Percentiles rank a stretch among this genome's conserved stretches.
Conservation (phyloP, 1,140 invertebrate genomes). For the Euura saliciscinereae region DNA sequence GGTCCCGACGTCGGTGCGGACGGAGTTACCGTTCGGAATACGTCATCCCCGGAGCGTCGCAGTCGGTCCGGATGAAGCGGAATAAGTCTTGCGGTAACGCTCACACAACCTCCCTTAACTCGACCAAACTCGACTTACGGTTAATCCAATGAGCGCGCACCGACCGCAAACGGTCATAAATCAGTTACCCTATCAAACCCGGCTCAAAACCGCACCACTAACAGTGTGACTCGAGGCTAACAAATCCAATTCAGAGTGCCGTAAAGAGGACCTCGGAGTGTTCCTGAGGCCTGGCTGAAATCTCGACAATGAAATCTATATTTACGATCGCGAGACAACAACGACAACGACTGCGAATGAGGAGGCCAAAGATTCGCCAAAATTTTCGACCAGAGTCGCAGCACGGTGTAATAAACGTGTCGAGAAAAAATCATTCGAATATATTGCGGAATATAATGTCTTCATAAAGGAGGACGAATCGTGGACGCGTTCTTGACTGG, state of each 20-base stretch:
- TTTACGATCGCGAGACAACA: constrained; percentile 7
- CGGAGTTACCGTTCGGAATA: constrained; percentile 33
- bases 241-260: constrained; percentile 12
- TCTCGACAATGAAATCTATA: constrained; percentile 5
- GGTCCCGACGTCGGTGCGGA: constrained; percentile 11
- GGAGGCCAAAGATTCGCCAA: neutral
- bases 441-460: constrained; percentile 24
- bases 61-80: neutral
- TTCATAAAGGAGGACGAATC: constrained; percentile 22
- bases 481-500: neutral
- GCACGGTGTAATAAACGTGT: constrained; percentile 3
- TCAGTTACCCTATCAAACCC: constrained; percentile 13
- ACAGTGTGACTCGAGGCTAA: constrained; percentile 1
- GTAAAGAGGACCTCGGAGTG: neutral
- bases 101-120: neutral
- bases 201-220: constrained; percentile 14
- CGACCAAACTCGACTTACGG: constrained; percentile 13
- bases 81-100: neutral
- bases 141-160: constrained; percentile 45
- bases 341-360: neutral
- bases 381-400: neutral
- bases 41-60: constrained; percentile 18
- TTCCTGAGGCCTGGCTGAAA: neutral
- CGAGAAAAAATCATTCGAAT: constrained; percentile 19
- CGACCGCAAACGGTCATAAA: constrained; percentile 26